Base-by-base conservation (phyloP, 2,797 vertebrate genomes). In the Spinus pinus region DNA sequence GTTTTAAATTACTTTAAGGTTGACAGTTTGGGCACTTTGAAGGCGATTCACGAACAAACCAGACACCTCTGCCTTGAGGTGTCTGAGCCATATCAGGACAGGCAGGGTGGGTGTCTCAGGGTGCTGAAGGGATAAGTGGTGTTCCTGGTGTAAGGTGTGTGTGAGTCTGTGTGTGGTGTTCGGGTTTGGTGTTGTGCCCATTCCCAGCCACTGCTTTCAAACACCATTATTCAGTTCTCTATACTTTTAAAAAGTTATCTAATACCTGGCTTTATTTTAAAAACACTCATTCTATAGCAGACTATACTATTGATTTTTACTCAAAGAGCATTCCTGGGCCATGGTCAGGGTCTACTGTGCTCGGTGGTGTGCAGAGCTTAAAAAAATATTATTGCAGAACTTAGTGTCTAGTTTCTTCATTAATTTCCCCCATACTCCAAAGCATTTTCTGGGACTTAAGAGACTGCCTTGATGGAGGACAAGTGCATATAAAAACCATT, bases 131-230 rank as follows among this genome's bases (percentile, higher is more conserved):
- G 57, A 27, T 37, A 27, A 58, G 35, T 20, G 25, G 12, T 28
- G 25, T 19, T 58, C 25, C 17, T 37, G 57, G 35, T 37, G 33
- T 19, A 19, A 27, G 16, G 24, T 58, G 24, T 19, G 33, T 57
- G 56, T 57, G 23, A 25, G 33, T 35, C 24, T 57, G 33, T 8
- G 16, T 27, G 56, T 37, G 33, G 56, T 18, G 24, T 18, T 27
- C 3, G 1, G 33, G 12, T 57, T 57, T 5, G 13, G 7, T 16
- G 4, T 9, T 1, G 1, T 49, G 37, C 0, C 0, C 12, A 23
- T 51, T 58, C 41, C 31, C 35, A 77, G 27, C 25, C 28, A 30
- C 4, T 7, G 1, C n/a, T 88, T 78, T 53, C 35, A 81, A 72
- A 23, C 0, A 12, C 30, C 4, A 1, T 49, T 80, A 62, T 54